Base-by-base conservation (phyloP, 2,113 vertebrate species). In the Barbus barbus region DNA sequence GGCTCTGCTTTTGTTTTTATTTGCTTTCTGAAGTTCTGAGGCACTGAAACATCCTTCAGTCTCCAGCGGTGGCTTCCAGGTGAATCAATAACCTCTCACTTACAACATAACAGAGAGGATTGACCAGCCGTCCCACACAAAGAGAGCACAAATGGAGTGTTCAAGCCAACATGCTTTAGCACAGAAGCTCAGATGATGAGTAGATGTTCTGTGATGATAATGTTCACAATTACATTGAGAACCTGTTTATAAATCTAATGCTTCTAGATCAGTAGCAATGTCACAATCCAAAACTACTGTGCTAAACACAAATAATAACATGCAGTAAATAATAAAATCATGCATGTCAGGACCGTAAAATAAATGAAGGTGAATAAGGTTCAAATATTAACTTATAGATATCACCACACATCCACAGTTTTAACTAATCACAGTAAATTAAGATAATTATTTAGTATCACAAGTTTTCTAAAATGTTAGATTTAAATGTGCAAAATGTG, bases 1-100 rank as follows among this genome's bases (percentile, higher is more conserved):
- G 63, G 63, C 20, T 67, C 72, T 38, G 3, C 5, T 9, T 24
- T 11, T 48, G 79, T 31, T n/a, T 56, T n/a, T 81, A 44, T 72
- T 51, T 5, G 28, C 71, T 26, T 74, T 14, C 72, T 31, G 36
- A 41, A 41, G 20, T 13, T 71, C n/a, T n/a, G n/a, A n/a, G n/a
- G n/a, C n/a, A n/a, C 67, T 38, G 67, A 71, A 41, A 41, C 67
- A 76, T 31, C 73, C 73, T 33, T 76, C 48, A 76, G 73, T 13
- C 26, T 53, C 24, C 44, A 76, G 26, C 16, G 9, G 73, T 22
- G 73, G 38, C 7, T 26, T 22, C 18, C 44, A 76, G 44, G 24
- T 5, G 24, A 22, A 33, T 76, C 74, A 24, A 53, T 51, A 56
- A 53, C 14, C 26, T 76, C 46, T 76, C 74, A 51, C 46, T 53